Base-by-base conservation (phyloP, 2,888 invertebrate genomes). In the Scaptomyza caliginosa region DNA sequence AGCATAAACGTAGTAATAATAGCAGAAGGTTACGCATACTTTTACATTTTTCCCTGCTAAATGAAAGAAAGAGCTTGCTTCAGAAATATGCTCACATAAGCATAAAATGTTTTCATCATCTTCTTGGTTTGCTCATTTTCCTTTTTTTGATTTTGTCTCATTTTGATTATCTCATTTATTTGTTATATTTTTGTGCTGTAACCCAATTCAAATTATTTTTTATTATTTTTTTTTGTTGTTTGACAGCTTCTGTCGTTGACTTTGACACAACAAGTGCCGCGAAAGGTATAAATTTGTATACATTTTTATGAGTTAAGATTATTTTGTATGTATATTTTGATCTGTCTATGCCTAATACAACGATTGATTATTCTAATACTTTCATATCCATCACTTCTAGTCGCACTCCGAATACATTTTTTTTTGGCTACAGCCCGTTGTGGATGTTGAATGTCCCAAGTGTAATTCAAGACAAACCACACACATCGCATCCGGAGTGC, bases 31-130 rank as follows among this genome's bases (percentile, higher is more conserved):
- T 30, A 34, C 36, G 46, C 56, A 19, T 57, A 59, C 64, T 77
- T 59, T 70, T 67, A 11, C 39, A 63, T 60, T n/a, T n/a, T 49
- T 45, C 36, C 50, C 11, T 50, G n/a, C n/a, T n/a, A n/a, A n/a
- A 23, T 1, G 23, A 5, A 66, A 58, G 64, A 56, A 67, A 77
- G 64, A 74, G 55, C 78, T 84, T 65, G 49, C 19, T 36, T 51
- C 43, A 63, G 51, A 64, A 71, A 77, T 52, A 54, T 66, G 59
- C 36, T 62, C n/a, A n/a, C n/a, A n/a, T n/a, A 58, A 51, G 45
- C 58, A 71, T 68, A 58, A 74, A 55, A 52, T 57, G 62, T 68
- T 66, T 76, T 72, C 23, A 76, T 66, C n/a, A 66, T 62, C 57
- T 65, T 57, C 36, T 64, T 16, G 30, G 46, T 34, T 50, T 65